Evolutionary conservation across 35 echinoderm and acorn worm species (phyloP), one percentile per base, ranked within the genome.

Genomic region (Heliocidaris tuberculata): DNA sequence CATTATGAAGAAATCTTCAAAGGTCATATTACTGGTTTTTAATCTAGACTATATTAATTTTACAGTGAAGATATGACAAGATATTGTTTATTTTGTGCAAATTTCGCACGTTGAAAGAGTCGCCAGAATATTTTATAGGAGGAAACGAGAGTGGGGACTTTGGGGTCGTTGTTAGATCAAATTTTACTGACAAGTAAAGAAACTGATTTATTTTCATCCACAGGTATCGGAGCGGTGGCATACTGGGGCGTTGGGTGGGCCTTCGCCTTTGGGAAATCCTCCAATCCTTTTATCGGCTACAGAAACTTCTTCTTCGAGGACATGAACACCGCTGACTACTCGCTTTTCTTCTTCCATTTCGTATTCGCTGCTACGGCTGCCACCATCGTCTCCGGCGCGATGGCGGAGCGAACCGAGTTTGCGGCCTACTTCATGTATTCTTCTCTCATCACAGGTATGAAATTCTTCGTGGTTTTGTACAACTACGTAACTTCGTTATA

Each of bases 181-280:
- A 42, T 42, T 42, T 1, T 42, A 42, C 35, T 42, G 35, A 42
- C 35, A 3, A 42, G 35, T 42, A 42, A 42, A 0, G 35, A 42
- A 42, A 42, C 3, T 42, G 35, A 42, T 60, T 10, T 12, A 15
- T 78, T 78, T 89, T 86, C n/a, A 19, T 52, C 54, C 56, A 24
- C 24, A 97, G 97, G 97, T 95, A 85, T 97, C 32, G 97, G 97
- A 29, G 95, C 95, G 31, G 89, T 96, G 7, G 94, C 92, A 42
- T 97, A 96, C 94, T 97, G 97, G 97, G 95, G 65, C 2, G 88
- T 96, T 88, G 97, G 97, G 0, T 97, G 96, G 24, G 97, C 97
- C 59, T 97, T 97, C 85, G 97, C 97, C 12, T 97, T 97, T 48
- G 97, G 97, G 5, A 59, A 90, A 47, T 12, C 16, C 9, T 13